Conservation (phyloP, 2,113 vertebrate species). For the Ophiodon elongatus region DNA sequence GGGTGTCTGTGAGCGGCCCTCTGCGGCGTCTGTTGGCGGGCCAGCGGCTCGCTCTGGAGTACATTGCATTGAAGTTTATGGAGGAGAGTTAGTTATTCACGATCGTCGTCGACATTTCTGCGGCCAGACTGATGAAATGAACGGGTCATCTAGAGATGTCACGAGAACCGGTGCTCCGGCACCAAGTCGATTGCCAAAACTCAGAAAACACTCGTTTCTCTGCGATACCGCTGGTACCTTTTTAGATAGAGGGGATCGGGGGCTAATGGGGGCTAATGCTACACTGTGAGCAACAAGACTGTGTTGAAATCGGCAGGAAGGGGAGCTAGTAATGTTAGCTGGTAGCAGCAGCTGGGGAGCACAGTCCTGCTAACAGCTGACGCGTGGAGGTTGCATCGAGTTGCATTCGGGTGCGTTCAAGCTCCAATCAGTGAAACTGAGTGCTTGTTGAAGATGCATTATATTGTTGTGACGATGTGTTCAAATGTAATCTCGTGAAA, state of each 20-base stretch:
- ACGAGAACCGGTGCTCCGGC: neutral
- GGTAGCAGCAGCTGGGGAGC: no score
- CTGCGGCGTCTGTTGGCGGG: neutral
- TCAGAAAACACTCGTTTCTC: neutral
- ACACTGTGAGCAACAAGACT: no score
- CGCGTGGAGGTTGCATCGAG: no score
- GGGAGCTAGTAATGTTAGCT: no score
- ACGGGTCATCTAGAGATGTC: neutral
- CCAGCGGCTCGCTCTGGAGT: neutral
- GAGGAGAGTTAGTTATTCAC: neutral
- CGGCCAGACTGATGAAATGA: neutral
- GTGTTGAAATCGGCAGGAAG: no score
- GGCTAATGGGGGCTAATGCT: no score
- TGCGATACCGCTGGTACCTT: neutral
- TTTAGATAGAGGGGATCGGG: neutral
- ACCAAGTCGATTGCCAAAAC: neutral
- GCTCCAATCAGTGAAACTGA: no score
- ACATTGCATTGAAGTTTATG: neutral
- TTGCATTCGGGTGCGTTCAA: no score
- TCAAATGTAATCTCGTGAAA: neutral
- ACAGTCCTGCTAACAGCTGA: no score
- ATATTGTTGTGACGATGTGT: neutral
- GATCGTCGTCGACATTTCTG: neutral
- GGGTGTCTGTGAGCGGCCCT: neutral
- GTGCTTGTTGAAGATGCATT: no score